A percentile compares a stretch with the other conserved stretches of the same genome.
phyloP scores from a whole-genome alignment of 2,888 invertebrate genomes.

The Aleiodes alternator region DNA sequence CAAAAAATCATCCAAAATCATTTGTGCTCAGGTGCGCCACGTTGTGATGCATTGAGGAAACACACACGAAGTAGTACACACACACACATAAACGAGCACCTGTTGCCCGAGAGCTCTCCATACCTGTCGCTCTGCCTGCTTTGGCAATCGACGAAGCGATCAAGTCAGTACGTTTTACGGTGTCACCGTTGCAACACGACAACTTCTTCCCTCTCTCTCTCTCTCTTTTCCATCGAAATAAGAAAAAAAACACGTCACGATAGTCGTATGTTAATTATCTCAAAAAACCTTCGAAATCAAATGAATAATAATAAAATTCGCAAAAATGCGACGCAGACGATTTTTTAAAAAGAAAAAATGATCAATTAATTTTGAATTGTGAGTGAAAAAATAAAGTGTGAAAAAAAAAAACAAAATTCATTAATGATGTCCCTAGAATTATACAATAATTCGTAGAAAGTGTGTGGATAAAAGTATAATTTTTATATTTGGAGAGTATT shows the following conservation, averaged over 20 bases:
- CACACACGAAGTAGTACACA: conserved; percentile 17
- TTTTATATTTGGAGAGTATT: neutral
- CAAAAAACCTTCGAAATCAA: neutral
- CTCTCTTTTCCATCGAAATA: conserved; percentile 31
- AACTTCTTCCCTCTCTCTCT: conserved; percentile 43
- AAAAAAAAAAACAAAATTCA: too few species aligned
- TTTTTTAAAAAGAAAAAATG: too few species aligned
- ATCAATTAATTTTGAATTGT: neutral
- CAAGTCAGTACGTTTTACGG: conserved; percentile 63
- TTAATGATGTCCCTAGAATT: too few species aligned
- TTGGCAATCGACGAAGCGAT: conserved; percentile 22
- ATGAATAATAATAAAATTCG: neutral
- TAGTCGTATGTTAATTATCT: neutral
- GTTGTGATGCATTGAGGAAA: conserved; percentile 14
- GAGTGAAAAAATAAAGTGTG: neutral
- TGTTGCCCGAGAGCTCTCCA: conserved; percentile 50
- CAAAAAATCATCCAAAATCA: too few species aligned
- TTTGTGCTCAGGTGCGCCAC: conserved; percentile 15
- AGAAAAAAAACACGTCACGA: conserved; percentile 20
- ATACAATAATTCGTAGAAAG: neutral
- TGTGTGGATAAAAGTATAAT: conserved; percentile 4
- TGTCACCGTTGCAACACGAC: conserved; percentile 57
- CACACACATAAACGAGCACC: conserved; percentile 39
- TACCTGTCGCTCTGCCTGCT: conserved; percentile 68
- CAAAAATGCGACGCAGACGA: conserved; percentile 6